phyloP scores from a whole-genome alignment of 1,140 invertebrate species.

The Chymomyza costata region DNA sequence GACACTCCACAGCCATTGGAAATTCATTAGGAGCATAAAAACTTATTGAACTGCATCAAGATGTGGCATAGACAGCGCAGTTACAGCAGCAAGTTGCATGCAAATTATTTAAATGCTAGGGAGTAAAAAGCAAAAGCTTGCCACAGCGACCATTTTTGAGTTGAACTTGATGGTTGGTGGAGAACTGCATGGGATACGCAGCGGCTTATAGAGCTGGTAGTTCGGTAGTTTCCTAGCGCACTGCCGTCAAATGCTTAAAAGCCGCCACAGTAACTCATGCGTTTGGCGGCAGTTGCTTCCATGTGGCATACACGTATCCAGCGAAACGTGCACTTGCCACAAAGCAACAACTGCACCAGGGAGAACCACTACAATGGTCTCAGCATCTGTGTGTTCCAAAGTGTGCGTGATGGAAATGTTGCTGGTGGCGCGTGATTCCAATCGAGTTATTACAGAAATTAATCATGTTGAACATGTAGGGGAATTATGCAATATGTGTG shows the following conservation, averaged over 20 bases:
- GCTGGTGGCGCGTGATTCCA: conserved; percentile 71
- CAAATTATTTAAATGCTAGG: conserved; percentile 65
- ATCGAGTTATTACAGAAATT: conserved; percentile 73
- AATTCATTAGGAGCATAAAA: conserved; percentile 74
- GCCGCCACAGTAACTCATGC: conserved; percentile 57
- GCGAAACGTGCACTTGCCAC: conserved; percentile 37
- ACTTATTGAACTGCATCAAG: conserved; percentile 67
- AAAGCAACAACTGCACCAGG: conserved; percentile 23
- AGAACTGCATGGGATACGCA: too few species aligned
- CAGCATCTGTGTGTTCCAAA: conserved; percentile 21
- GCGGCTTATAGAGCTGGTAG: too few species aligned
- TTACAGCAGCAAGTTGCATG: conserved; percentile 31
- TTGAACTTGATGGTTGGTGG: too few species aligned
- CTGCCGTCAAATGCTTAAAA: conserved; percentile 67
- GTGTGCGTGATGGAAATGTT: conserved; percentile 68
- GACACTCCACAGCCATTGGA: conserved; percentile 34
- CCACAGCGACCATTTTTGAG: too few species aligned
- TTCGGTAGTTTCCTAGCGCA: too few species aligned
- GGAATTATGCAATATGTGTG: conserved; percentile 33
- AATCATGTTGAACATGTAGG: conserved; percentile 70
- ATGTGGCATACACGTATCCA: conserved; percentile 51
- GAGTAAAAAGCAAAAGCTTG: too few species aligned
- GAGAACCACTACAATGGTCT: conserved; percentile 22
- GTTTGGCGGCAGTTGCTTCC: too few species aligned
- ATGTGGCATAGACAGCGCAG: conserved; percentile 1